Evolutionary conservation across 2,797 vertebrate genomes (phyloP).

Genomic region (Xenopus petersii): DNA sequence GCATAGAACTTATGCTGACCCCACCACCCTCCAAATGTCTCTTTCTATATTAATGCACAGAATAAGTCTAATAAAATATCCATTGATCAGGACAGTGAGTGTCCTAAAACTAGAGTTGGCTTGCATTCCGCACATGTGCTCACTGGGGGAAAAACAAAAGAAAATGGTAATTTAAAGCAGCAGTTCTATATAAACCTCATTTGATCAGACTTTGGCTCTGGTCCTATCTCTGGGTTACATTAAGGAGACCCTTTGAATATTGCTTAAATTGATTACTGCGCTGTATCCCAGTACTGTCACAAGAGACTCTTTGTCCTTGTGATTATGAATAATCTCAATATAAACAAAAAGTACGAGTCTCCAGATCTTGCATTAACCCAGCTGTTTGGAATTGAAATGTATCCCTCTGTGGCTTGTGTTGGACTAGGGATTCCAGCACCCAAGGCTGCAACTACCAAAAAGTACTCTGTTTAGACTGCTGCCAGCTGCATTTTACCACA

Average conservation of each 20-base stretch:
- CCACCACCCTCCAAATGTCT: no score
- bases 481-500: no score
- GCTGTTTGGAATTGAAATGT: no score
- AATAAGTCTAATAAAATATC: neutral
- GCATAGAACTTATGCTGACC: no score
- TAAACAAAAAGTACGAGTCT: no score
- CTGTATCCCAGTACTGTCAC: neutral
- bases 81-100: conserved; percentile 14
- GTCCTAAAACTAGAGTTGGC: neutral
- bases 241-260: neutral
- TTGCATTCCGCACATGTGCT: neutral
- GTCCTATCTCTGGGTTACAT: conserved; percentile 25
- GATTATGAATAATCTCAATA: neutral
- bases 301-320: neutral
- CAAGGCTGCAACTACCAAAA: no score
- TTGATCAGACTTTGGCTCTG: conserved; percentile 28
- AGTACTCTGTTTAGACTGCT: no score
- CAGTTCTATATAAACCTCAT: conserved; percentile 12
- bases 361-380: no score
- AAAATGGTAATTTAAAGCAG: conserved; percentile 31
- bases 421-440: no score
- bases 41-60: neutral
- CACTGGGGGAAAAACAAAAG: conserved; percentile 26
- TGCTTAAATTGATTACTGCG: conserved; percentile 12
- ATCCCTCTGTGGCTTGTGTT: no score